A percentile compares a stretch with the other conserved stretches of the same genome.
phyloP scores from a whole-genome alignment of 2,797 vertebrate species.

The Gobionotothen gibberifrons region DNA sequence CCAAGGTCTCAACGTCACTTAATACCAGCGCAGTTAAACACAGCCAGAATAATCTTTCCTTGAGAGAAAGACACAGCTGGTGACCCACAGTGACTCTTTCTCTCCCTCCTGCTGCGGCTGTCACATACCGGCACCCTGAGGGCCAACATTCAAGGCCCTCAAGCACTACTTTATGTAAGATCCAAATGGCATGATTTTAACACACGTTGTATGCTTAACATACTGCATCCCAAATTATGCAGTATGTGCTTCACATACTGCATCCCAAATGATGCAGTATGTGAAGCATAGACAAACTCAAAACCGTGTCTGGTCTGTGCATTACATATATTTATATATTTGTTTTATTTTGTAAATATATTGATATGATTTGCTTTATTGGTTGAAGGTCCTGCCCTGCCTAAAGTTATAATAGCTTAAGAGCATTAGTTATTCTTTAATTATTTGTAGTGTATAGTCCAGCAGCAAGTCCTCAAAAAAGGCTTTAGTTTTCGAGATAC shows the following conservation, averaged over 20 bases:
- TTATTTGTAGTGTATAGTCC: not conserved
- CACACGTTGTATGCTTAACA: not conserved
- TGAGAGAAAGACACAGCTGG: conserved; percentile 38
- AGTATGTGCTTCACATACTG: too few relatives aligned
- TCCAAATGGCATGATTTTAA: not conserved
- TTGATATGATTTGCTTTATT: not conserved
- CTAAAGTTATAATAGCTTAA: too few relatives aligned
- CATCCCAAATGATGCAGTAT: too few relatives aligned
- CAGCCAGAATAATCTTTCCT: not conserved
- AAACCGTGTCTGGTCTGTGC: not conserved
- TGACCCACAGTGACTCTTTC: conserved; percentile 16
- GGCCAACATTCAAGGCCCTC: not conserved
- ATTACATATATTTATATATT: not conserved
- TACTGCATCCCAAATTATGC: too few relatives aligned
- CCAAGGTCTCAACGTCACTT: not conserved
- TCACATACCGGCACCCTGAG: conserved; percentile 21
- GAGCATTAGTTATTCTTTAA: not conserved
- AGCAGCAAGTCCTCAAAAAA: too few relatives aligned
- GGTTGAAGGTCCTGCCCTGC: not conserved
- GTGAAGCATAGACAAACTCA: not conserved
- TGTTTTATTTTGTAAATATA: not conserved
- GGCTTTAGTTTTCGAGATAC: too few relatives aligned
- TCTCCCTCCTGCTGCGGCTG: conserved; percentile 17
- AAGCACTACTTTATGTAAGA: not conserved
- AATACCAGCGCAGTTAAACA: not conserved